Conservation (phyloP, 2,113 vertebrate genomes). For the Cyanoderma ruficeps region DNA sequence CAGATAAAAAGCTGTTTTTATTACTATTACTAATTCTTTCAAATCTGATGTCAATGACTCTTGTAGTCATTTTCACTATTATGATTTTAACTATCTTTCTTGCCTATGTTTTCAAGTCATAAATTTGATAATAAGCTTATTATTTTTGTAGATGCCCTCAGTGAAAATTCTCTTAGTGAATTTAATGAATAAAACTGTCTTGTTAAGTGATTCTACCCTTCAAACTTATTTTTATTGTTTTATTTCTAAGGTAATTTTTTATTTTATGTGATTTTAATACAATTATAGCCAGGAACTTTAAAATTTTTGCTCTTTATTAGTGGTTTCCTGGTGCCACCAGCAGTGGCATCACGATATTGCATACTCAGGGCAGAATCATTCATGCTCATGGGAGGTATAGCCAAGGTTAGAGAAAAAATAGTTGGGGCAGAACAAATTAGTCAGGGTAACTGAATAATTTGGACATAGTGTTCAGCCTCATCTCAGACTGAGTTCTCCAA, state of each 20-base stretch:
- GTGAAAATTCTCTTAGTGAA: background rate
- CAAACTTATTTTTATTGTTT: background rate
- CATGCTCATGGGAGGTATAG: background rate
- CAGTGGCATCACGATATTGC: conserved; percentile 47
- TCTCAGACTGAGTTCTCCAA: background rate
- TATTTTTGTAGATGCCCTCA: background rate
- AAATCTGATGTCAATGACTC: background rate
- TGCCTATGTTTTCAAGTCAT: background rate
- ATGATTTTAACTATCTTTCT: background rate
- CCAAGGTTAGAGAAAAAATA: background rate
- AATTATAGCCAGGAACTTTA: conserved; percentile 22
- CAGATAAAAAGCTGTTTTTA: background rate
- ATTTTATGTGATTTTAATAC: conserved; percentile 10
- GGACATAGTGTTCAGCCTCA: background rate
- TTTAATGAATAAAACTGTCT: background rate
- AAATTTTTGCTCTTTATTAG: conserved; percentile 18
- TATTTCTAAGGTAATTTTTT: background rate
- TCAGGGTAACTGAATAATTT: background rate
- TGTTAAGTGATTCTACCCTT: background rate
- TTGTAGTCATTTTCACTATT: background rate
- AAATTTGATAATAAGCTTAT: background rate
- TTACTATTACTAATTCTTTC: background rate
- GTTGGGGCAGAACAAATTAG: background rate
- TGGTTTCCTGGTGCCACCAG: conserved; percentile 65
- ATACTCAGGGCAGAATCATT: background rate